Evolutionary conservation across 2,113 vertebrate species (phyloP), one percentile per base, ranked within the genome.

Genomic region (Callopanchax toddi): DNA sequence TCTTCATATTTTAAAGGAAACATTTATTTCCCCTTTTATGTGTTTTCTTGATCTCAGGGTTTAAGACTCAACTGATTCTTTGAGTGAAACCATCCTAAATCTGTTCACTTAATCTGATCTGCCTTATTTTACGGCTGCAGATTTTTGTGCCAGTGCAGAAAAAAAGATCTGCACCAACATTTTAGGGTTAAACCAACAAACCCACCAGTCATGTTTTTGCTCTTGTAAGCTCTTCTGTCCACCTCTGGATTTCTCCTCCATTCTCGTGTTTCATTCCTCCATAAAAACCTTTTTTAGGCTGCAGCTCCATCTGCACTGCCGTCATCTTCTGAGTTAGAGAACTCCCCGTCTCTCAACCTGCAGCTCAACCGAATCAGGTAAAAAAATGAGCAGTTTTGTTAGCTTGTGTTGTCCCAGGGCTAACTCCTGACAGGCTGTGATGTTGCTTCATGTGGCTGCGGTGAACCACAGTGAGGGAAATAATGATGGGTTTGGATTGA

Each of bases 361-460:
- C 12, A 37, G 11, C 57, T 55, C 23, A 3, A 11, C 8, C 55
- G 77, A 77, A 78, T 75, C 63, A 68, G 71, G 71, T 75, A 67
- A 78, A 84, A 71, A 75, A 32, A 60, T 68, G n/a, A 62, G 53
- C 42, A 73, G 50, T 73, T 78, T 72, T 66, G 61, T 70, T 26
- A 36, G 45, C 12, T 50, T 29, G 36, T 67, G 54, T 39, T 76
- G 63, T 74, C 49, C 39, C 1, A 11, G 40, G 22, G 23, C 39
- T 61, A 68, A 76, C 42, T 60, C 25, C 78, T 37, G 17, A 34
- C 42, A 48, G 53, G 46, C 25, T 36, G 42, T 6, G 12, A 40
- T 29, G 4, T 29, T 0, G 1, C 23, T 63, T 45, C 56, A 58
- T 29, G 61, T 0, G 18, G 51, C 51, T 22, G 51, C 9, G 44